Evolutionary conservation across 2,888 invertebrate genomes (phyloP).

Genomic region (Tridacna crocea): DNA sequence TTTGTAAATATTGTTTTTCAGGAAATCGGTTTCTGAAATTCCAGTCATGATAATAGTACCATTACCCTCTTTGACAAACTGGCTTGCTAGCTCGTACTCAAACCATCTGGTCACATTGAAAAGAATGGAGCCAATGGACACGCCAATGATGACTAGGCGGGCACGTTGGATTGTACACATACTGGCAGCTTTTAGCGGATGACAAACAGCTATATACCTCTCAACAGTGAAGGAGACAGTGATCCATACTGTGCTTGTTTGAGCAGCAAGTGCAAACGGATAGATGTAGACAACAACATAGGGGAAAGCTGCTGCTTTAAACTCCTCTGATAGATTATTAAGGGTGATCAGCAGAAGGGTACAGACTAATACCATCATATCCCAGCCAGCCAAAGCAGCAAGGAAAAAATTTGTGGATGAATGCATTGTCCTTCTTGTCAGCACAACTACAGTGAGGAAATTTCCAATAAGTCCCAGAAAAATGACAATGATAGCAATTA

Average conservation of each 20-base stretch:
- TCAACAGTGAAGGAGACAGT: conserved; percentile 90
- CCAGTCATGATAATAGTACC: conserved; percentile 52
- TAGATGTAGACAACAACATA: conserved; percentile 82
- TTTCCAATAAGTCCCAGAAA: conserved; percentile 90
- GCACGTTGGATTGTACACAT: conserved; percentile 95
- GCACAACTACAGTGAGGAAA: conserved; percentile 86
- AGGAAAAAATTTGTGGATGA: conserved; percentile 88
- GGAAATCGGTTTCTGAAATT: conserved; percentile 87
- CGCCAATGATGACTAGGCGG: conserved; percentile 92
- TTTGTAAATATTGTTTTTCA: conserved; percentile 90
- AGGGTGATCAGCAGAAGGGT: conserved; percentile 79
- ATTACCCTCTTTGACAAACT: conserved; percentile 33
- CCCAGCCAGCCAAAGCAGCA: conserved; percentile 82
- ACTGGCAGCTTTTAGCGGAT: conserved; percentile 93
- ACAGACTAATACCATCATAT: conserved; percentile 80
- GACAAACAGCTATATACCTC: conserved; percentile 92
- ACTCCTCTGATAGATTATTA: conserved; percentile 69
- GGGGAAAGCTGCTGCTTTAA: conserved; percentile 69
- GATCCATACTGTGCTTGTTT: conserved; percentile 97
- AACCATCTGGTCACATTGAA: conserved; percentile 92
- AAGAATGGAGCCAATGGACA: conserved; percentile 91
- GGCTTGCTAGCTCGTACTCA: conserved; percentile 82
- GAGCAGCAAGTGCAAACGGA: conserved; percentile 93
- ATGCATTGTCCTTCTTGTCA: conserved; percentile 88
- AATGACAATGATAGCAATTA: conserved; percentile 76